A percentile compares a stretch with the other conserved stretches of the same genome.
Conservation (phyloP, 2,797 vertebrate genomes). For the Myotis findleyi region DNA sequence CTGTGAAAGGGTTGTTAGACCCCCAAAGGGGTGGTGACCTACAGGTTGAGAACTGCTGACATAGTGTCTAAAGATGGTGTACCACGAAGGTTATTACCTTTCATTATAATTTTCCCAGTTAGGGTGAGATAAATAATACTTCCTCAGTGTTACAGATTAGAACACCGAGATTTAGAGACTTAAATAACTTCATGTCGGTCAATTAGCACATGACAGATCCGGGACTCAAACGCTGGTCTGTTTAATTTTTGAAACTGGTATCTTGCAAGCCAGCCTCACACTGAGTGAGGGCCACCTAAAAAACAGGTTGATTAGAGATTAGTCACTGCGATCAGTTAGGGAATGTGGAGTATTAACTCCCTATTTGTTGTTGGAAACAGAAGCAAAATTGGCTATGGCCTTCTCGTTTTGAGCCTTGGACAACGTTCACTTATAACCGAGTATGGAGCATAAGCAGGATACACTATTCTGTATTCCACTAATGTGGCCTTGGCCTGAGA, state of each 20-base stretch:
- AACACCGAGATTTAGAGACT: not conserved
- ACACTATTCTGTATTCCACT: not conserved
- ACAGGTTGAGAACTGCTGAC: too few relatives aligned
- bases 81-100: not conserved
- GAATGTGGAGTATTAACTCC: constrained; percentile 59
- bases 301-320: not conserved
- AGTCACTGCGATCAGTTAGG: constrained; percentile 41
- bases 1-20: too few relatives aligned
- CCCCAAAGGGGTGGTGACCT: too few relatives aligned
- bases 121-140: not conserved
- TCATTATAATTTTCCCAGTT: constrained; percentile 15
- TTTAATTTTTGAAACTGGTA: not conserved
- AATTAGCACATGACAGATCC: not conserved
- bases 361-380: constrained; percentile 50
- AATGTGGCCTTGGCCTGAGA: constrained; percentile 3
- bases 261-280: not conserved
- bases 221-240: not conserved
- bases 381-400: constrained; percentile 42
- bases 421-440: constrained; percentile 2
- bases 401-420: constrained; percentile 44
- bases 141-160: not conserved
- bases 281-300: not conserved
- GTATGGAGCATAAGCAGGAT: not conserved
- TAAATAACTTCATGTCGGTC: not conserved
- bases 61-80: not conserved